phyloP scores from a whole-genome alignment of 2,113 vertebrate species.

The Felis catus region DNA sequence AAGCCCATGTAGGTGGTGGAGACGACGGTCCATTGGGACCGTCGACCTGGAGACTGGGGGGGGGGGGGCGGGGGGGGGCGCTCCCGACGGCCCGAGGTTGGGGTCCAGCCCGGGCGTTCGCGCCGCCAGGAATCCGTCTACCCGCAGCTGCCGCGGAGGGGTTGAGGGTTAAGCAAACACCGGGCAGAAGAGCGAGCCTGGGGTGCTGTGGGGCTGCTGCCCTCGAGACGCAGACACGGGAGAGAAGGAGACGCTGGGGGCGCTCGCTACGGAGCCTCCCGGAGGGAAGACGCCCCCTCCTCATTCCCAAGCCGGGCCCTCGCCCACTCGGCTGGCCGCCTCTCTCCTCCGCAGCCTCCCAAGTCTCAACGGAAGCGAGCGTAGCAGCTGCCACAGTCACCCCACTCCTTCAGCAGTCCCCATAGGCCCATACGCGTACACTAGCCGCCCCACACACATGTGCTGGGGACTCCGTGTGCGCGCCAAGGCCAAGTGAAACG shows the following conservation, averaged over 20 bases:
- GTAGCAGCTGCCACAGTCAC: not conserved
- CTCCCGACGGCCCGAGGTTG: not conserved
- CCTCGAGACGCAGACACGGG: not conserved
- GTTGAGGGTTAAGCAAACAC: constrained; percentile 82
- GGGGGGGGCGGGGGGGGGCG: not conserved
- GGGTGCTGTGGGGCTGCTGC: constrained; percentile 1
- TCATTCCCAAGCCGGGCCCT: not conserved
- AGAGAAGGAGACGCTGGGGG: not conserved
- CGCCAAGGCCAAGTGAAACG: not conserved
- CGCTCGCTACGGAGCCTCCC: not conserved
- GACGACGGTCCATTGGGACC: not conserved
- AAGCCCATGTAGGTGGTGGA: not conserved
- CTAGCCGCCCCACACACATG: not conserved
- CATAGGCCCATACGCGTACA: not conserved
- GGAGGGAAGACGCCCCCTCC: not conserved
- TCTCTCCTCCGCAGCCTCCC: constrained; percentile 32
- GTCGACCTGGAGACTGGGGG: not conserved
- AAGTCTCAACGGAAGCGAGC: constrained; percentile 22
- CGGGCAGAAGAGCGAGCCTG: constrained; percentile 74
- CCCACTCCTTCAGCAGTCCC: not conserved
- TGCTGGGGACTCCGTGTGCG: not conserved
- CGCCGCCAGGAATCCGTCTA: constrained; percentile 65
- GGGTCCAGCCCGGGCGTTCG: constrained; percentile 48
- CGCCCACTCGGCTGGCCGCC: not conserved
- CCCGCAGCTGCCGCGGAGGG: constrained; percentile 8